Percentiles rank a stretch among this genome's conserved stretches.
Conservation (phyloP, 2,888 invertebrate species). For the Mimumesa dahlbomi region DNA sequence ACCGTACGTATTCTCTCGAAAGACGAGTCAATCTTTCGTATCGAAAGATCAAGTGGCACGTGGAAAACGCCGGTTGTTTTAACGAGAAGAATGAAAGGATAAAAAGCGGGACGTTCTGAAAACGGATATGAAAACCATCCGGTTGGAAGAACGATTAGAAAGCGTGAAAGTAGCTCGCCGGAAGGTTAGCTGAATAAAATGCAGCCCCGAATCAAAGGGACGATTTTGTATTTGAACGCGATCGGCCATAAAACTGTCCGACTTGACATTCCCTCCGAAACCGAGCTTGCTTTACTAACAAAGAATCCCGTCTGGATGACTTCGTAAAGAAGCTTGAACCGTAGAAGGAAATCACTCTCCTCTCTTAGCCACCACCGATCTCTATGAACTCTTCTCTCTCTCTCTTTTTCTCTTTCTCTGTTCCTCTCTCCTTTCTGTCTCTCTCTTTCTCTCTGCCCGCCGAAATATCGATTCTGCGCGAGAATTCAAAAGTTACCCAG, state of each 20-base stretch:
- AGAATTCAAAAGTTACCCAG: conserved; percentile 33
- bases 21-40: too few species aligned
- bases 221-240: conserved; percentile 38
- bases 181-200: not conserved
- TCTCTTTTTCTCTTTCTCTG: conserved; percentile 4
- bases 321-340: conserved; percentile 38
- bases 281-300: conserved; percentile 38
- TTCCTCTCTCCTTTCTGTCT: not conserved
- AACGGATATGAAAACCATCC: too few species aligned
- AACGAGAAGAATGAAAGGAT: too few species aligned
- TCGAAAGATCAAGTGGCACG: too few species aligned
- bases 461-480: conserved; percentile 36
- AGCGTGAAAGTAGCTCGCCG: conserved; percentile 14
- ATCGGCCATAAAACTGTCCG: conserved; percentile 42
- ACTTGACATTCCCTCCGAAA: conserved; percentile 17
- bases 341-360: conserved; percentile 23
- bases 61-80: too few species aligned
- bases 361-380: not conserved
- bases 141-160: not conserved
- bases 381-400: not conserved
- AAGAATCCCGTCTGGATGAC: conserved; percentile 52
- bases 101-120: too few species aligned
- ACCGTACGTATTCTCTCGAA: too few species aligned
- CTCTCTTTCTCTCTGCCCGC: conserved; percentile 2
- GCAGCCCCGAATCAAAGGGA: conserved; percentile 34